A percentile compares a stretch with the other conserved stretches of the same genome.
These are phyloP conservation scores for Sorex maritimensis DNA, from an alignment of 2,797 vertebrate species.

Conservation along the genomic window DNA sequence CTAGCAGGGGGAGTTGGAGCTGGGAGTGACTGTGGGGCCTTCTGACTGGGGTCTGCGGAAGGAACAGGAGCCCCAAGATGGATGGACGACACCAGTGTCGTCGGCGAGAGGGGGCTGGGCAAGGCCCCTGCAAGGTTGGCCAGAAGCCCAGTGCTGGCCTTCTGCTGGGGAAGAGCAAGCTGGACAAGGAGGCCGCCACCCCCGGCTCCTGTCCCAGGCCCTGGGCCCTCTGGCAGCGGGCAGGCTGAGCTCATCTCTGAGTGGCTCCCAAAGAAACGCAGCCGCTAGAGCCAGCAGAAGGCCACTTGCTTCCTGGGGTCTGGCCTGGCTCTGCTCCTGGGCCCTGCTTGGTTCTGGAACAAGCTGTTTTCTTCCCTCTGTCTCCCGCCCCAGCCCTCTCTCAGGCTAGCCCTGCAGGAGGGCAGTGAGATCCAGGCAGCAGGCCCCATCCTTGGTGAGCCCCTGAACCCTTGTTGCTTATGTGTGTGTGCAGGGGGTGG, in stretches of 20 bases:
- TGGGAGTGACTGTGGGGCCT: neutral
- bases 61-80: neutral
- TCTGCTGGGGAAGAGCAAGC: slow-evolving; percentile 80
- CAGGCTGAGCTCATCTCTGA: slow-evolving; percentile 84
- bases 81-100: neutral
- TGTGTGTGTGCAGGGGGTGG: too few species aligned
- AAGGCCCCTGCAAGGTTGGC: slow-evolving; percentile 75
- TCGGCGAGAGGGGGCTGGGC: slow-evolving; percentile 11
- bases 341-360: slow-evolving; percentile 21
- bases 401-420: neutral
- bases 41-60: slow-evolving; percentile 35
- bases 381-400: slow-evolving; percentile 43
- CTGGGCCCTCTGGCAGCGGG: slow-evolving; percentile 73
- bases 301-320: slow-evolving; percentile 80
- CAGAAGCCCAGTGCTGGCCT: slow-evolving; percentile 83
- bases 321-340: slow-evolving; percentile 76
- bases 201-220: slow-evolving; percentile 74
- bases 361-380: slow-evolving; percentile 63
- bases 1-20: neutral
- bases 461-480: too few species aligned
- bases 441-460: neutral
- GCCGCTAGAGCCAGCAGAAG: slow-evolving; percentile 73
- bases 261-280: slow-evolving; percentile 77
- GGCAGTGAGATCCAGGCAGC: slow-evolving; percentile 25
- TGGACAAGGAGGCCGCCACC: slow-evolving; percentile 70